phyloP scores from a whole-genome alignment of 2,113 vertebrate species.

The Burhinus oedicnemus region DNA sequence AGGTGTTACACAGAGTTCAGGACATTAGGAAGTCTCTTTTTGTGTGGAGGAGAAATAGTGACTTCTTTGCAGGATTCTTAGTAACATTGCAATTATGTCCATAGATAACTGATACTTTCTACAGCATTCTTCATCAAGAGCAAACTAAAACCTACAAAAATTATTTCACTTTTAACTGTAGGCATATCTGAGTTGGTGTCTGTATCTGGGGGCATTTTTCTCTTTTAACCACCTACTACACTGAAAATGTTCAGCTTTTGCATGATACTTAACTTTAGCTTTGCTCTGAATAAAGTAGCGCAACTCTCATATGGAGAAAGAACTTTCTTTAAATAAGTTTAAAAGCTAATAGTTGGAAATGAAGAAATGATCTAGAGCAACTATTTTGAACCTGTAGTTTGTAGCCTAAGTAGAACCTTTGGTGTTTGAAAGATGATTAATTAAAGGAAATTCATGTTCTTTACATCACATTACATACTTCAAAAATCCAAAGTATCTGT shows the following conservation, averaged over 20 bases:
- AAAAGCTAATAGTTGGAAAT: not conserved
- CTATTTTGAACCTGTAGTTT: not conserved
- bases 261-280: not conserved
- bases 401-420: not conserved
- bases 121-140: not conserved
- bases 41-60: not conserved
- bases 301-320: not conserved
- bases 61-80: not conserved
- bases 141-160: not conserved
- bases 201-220: not conserved
- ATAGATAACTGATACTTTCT: not conserved
- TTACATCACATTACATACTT: not conserved
- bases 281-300: not conserved
- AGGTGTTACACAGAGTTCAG: not conserved
- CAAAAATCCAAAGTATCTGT: not conserved
- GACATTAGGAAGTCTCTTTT: not conserved
- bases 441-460: not conserved
- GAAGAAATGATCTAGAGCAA: not conserved
- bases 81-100: not conserved
- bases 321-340: not conserved
- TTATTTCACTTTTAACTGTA: not conserved
- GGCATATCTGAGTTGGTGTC: not conserved
- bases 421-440: not conserved
- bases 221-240: not conserved
- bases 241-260: not conserved